Percentiles rank a stretch among this genome's conserved stretches.
phyloP scores from a whole-genome alignment of 2,888 invertebrate genomes.

The Pantelozetes paolii region DNA sequence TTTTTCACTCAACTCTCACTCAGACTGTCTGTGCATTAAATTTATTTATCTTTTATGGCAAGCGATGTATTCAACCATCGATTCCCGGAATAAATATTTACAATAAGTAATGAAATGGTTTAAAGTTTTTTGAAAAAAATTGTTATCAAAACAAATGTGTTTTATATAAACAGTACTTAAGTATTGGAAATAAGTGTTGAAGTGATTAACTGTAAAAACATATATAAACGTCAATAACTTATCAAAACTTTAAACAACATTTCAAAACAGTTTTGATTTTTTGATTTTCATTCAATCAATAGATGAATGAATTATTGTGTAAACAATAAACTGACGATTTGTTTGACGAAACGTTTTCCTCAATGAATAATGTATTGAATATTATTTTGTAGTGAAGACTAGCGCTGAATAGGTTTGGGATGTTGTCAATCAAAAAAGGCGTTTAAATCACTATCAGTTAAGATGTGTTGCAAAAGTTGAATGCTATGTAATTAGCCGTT shows the following conservation, averaged over 20 bases:
- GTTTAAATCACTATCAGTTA: neutral
- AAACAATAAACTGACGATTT: neutral
- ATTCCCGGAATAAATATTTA: conserved; percentile 30
- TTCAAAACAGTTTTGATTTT: neutral
- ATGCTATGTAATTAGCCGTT: conserved; percentile 10
- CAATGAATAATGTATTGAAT: conserved; percentile 5
- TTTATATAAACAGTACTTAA: neutral
- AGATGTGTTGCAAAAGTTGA: neutral
- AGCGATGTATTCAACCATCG: neutral
- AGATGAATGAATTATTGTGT: neutral
- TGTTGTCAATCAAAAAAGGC: conserved; percentile 18
- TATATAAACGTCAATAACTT: conserved; percentile 17
- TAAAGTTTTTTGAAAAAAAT: conserved; percentile 6
- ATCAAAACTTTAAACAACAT: conserved; percentile 14
- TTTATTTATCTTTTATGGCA: conserved; percentile 10
- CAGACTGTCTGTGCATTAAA: neutral
- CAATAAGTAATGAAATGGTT: neutral
- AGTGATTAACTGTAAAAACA: neutral
- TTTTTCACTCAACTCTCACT: too few relatives aligned
- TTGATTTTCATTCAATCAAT: neutral
- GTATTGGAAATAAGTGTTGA: neutral
- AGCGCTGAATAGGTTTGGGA: neutral
- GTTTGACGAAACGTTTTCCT: neutral
- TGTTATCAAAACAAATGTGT: neutral
- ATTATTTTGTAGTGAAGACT: neutral